Evolutionary conservation across 2,888 invertebrate species (phyloP).

Genomic region (Chymomyza amoena): DNA sequence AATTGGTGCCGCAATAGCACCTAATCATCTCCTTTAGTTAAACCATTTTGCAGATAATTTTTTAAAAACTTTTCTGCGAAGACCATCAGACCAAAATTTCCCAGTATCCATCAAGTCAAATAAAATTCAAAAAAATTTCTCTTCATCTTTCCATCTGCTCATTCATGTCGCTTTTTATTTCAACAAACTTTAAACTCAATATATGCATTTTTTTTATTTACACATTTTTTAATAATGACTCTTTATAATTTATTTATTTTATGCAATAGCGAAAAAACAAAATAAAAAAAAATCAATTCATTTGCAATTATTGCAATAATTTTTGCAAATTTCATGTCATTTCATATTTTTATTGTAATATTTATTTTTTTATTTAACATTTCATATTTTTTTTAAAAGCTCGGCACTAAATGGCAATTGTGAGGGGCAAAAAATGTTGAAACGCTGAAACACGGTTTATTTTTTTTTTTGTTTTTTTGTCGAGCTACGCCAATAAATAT

Average conservation of each 20-base stretch:
- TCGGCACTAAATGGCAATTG: constrained; percentile 44
- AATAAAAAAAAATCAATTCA: not conserved
- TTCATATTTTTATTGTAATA: not conserved
- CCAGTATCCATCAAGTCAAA: too few species aligned
- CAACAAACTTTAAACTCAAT: not conserved
- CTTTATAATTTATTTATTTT: not conserved
- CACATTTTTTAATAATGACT: not conserved
- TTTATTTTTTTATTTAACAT: constrained; percentile 7
- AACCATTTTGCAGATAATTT: too few species aligned
- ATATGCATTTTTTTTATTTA: not conserved
- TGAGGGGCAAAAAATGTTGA: not conserved
- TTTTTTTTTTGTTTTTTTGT: too few species aligned
- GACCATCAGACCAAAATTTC: too few species aligned
- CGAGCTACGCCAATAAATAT: constrained; percentile 40
- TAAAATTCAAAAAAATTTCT: too few species aligned
- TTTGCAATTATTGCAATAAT: constrained; percentile 32
- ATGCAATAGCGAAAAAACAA: not conserved
- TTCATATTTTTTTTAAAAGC: constrained; percentile 13
- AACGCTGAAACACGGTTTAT: not conserved
- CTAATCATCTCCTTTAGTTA: too few species aligned
- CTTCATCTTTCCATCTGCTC: too few species aligned
- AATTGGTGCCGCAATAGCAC: too few species aligned
- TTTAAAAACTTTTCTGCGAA: too few species aligned
- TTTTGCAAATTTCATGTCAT: constrained; percentile 26
- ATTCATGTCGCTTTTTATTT: too few species aligned